Base-by-base conservation (phyloP, 2,113 vertebrate genomes). In the Phoxinus phoxinus region DNA sequence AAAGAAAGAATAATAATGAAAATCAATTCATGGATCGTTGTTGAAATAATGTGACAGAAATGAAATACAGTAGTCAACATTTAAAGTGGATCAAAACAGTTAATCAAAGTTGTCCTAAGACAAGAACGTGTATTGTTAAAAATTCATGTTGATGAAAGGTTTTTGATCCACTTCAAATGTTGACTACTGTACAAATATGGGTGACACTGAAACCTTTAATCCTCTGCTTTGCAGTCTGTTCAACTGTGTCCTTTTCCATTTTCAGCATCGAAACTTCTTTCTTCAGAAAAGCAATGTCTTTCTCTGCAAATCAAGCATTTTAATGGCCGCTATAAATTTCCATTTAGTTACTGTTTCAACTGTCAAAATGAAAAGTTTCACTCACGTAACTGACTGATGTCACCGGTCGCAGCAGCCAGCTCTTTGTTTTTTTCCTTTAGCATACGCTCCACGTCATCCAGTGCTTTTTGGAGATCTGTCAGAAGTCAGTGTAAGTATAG, bases 301-400 rank as follows among this genome's bases (percentile, higher is more conserved):
- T 63, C 11, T 44, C 77, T 80, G 77, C 58, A 80, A 44, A 58
- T 15, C 30, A 59, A 59, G 76, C 30, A 25, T 58, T 59, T 78
- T n/a, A n/a, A 23, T 35, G 7, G n/a, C 30, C 35, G 12, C 21
- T 58, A 15, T 11, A 25, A 1, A 78, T 13, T 37, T 2, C 3
- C 21, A 8, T 48, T 46, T 12, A 37, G 35, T 71, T 72, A 8
- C n/a, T 25, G 23, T 73, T 25, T 48, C 23, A 48, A n/a, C 23
- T 74, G 5, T 27, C n/a, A 46, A 74, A 74, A 37, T 5, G 1
- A 37, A 13, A 37, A 19, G 9, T 17, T 59, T 80, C 23, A 63
- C 77, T 80, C 23, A 80, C 77, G 21, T 19, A 80, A n/a, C 35
- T 44, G 23, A 44, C 23, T 19, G n/a, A 17, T 25, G 35, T 80